Evolutionary conservation across 2,888 invertebrate species (phyloP).

Genomic region (Diaperis boleti): DNA sequence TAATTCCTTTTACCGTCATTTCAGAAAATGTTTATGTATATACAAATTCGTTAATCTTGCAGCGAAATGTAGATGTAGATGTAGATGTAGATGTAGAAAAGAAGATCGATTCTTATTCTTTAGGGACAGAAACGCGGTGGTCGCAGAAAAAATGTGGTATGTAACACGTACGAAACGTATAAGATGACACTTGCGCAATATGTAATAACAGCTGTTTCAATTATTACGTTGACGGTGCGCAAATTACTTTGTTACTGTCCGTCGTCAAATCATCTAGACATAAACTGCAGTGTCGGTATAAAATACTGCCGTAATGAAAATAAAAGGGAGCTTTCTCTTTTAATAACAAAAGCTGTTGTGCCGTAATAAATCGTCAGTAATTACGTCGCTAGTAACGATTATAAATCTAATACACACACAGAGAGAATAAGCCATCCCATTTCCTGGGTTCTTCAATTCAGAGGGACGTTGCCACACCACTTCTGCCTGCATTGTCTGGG

Average conservation of each 20-base stretch:
- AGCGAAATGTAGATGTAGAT: no score
- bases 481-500: conserved; percentile 32
- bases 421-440: conserved; percentile 36
- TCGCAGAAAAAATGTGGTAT: no score
- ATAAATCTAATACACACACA: conserved; percentile 45
- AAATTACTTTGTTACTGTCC: conserved; percentile 24
- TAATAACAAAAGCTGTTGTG: conserved; percentile 45
- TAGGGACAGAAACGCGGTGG: no score
- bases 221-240: no score
- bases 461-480: conserved; percentile 21
- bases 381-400: conserved; percentile 45
- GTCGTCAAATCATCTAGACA: conserved; percentile 3
- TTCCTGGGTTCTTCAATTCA: conserved; percentile 23
- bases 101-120: no score
- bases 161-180: no score
- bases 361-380: conserved; percentile 45
- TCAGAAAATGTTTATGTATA: no score
- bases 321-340: conserved; percentile 44
- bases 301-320: conserved; percentile 40
- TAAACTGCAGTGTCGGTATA: conserved; percentile 4
- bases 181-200: no score
- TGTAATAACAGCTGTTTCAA: no score
- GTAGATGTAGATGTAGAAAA: no score
- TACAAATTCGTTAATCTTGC: no score
- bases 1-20: no score